Evolutionary conservation across 2,888 invertebrate genomes (phyloP).

Genomic region (Calliphora vomitoria): DNA sequence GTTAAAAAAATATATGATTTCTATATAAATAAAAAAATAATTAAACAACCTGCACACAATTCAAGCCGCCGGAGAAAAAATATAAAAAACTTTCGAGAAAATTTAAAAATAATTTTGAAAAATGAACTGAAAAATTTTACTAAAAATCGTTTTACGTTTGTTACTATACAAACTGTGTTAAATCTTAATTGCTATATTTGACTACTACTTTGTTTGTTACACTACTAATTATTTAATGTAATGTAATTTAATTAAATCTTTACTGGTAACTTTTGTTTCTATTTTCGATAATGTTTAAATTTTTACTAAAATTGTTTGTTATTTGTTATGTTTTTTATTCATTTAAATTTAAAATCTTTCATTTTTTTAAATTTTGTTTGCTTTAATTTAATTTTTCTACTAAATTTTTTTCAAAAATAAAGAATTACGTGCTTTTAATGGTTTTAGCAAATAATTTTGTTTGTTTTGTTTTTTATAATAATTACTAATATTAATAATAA

Average conservation of each 20-base stretch:
- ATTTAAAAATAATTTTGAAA: conserved; percentile 3
- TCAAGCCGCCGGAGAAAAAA: conserved; percentile 1
- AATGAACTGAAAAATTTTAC: conserved; percentile 3
- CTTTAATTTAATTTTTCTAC: conserved; percentile 6
- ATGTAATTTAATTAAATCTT: conserved; percentile 49
- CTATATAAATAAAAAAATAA: not conserved
- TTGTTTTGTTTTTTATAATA: not conserved
- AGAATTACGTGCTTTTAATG: conserved; percentile 37
- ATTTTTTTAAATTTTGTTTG: conserved; percentile 3
- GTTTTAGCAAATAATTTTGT: conserved; percentile 25
- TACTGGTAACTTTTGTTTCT: conserved; percentile 30
- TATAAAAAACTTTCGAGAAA: not conserved
- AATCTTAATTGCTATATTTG: conserved; percentile 66
- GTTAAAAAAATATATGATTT: not conserved
- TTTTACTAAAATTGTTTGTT: conserved; percentile 58
- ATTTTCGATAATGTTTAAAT: conserved; percentile 52
- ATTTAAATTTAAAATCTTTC: conserved; percentile 41
- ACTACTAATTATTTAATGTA: conserved; percentile 56
- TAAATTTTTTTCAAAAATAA: conserved; percentile 32
- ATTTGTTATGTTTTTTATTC: conserved; percentile 32
- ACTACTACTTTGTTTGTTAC: conserved; percentile 56
- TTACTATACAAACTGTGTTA: not conserved
- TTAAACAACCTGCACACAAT: conserved; percentile 43
- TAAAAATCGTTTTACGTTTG: conserved; percentile 21
- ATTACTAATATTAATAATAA: conserved; percentile 36